phyloP scores from a whole-genome alignment of 2,888 invertebrate species.

The Chalcis sispes region DNA sequence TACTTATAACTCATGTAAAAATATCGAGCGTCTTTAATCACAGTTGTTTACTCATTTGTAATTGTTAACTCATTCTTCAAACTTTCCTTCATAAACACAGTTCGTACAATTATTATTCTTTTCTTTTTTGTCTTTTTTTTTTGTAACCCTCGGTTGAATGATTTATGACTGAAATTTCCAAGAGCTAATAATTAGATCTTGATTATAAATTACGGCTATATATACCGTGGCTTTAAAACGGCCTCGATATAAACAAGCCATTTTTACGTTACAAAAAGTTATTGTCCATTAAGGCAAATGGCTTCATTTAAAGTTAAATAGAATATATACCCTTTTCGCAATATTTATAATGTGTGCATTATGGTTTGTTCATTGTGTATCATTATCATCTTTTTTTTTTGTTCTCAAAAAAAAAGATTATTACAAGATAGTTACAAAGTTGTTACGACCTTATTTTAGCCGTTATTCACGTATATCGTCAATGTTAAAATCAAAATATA shows the following conservation, averaged over 20 bases:
- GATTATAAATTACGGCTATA: slow-evolving; percentile 34
- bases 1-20: background rate
- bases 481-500: background rate
- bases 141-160: background rate
- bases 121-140: no score
- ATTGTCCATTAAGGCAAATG: slow-evolving; percentile 29
- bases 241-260: background rate
- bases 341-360: slow-evolving; percentile 25
- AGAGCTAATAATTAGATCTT: slow-evolving; percentile 44
- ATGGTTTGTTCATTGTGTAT: slow-evolving; percentile 2
- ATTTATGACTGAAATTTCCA: slow-evolving; percentile 37
- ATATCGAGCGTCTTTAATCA: slow-evolving; percentile 13
- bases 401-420: background rate
- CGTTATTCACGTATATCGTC: background rate
- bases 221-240: background rate
- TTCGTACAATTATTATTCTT: background rate
- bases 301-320: slow-evolving; percentile 33
- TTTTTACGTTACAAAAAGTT: slow-evolving; percentile 22
- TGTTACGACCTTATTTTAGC: background rate
- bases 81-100: slow-evolving; percentile 6
- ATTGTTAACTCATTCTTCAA: slow-evolving; percentile 40
- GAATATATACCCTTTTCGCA: slow-evolving; percentile 1
- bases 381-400: background rate
- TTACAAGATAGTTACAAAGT: no score
- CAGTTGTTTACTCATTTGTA: slow-evolving; percentile 19